A percentile compares a stretch with the other conserved stretches of the same genome.
These are phyloP conservation scores for Mayetiola destructor DNA, from an alignment of 2,888 invertebrate genomes.

Conservation along the genomic window DNA sequence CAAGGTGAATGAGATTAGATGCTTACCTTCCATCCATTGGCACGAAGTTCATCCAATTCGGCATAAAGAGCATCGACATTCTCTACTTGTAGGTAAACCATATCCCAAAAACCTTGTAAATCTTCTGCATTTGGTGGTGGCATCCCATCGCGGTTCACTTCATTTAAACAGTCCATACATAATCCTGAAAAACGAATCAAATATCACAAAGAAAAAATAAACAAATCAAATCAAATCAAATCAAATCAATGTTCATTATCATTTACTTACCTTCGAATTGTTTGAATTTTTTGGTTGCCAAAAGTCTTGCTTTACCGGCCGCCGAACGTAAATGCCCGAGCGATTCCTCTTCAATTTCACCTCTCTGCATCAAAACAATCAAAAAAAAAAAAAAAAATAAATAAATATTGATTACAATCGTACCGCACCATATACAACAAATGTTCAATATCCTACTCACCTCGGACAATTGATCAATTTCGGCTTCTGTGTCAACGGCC, in stretches of 20 bases:
- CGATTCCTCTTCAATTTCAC: slow-evolving; percentile 58
- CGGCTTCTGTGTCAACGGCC: slow-evolving; percentile 53
- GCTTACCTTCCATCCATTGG: slow-evolving; percentile 53
- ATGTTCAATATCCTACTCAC: slow-evolving; percentile 22
- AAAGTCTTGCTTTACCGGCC: slow-evolving; percentile 77
- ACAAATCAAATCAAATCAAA: slow-evolving; percentile 15
- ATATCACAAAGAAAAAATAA: background rate
- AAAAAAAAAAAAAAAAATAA: slow-evolving; percentile 15
- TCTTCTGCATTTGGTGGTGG: slow-evolving; percentile 84
- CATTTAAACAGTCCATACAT: slow-evolving; percentile 50
- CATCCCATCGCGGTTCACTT: slow-evolving; percentile 61
- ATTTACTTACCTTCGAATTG: slow-evolving; percentile 64
- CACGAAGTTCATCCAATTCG: slow-evolving; percentile 47
- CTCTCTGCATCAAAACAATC: slow-evolving; percentile 24
- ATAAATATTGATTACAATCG: background rate
- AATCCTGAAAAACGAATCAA: slow-evolving; percentile 47
- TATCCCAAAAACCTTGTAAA: slow-evolving; percentile 94
- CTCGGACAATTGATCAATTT: slow-evolving; percentile 42
- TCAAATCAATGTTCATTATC: slow-evolving; percentile 5
- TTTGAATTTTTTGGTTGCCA: slow-evolving; percentile 85
- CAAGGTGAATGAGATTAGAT: background rate
- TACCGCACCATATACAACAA: background rate
- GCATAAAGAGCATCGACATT: slow-evolving; percentile 68
- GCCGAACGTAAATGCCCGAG: slow-evolving; percentile 74
- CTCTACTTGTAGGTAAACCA: slow-evolving; percentile 83